Evolutionary conservation across 2,888 invertebrate genomes (phyloP), one percentile per base, ranked within the genome.

Genomic region (Eutolmus rufibarbis): DNA sequence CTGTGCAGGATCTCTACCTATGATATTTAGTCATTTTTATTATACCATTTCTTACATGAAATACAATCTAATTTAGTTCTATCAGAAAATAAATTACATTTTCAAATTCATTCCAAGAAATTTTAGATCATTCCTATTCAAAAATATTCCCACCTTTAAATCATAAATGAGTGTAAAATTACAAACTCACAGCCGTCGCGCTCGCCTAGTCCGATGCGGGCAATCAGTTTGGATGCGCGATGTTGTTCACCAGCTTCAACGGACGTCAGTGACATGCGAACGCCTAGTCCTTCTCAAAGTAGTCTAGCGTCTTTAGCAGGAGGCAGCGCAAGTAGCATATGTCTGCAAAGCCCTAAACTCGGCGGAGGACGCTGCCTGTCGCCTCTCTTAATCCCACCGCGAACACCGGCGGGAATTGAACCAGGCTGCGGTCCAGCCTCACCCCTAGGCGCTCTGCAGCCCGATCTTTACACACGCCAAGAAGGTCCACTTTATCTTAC

Each of bases 381-480:
- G 4, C 97, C 97, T 0, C 93, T 97, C 87, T 93, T 96, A 89
- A 96, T 97, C 92, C 96, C 96, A 9, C 96, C 96, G 14, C 94
- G 95, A 91, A 94, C 94, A 89, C 92, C 92, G 87, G 90, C 92
- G 1, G 92, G 92, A 74, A 86, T 91, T 76, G 93, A 93, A 88
- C 92, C 87, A 5, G 89, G 90, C 19, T 90, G 92, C 86, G 93
- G 92, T 1, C 93, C 93, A 2, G 92, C 95, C 1, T 95, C 95
- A 28, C 95, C 95, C 0, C 92, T 97, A 89, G 98, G 98, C 43
- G 96, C 97, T 28, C 94, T 98, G 1, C 97, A 97, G 90, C 97
- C 97, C 0, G 97, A 97, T 92, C 94, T 98, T 57, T 98, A 98
- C 92, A 96, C 97, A 23, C 95, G 96, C 90, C 94, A 96, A 87